Conservation (phyloP, 2,888 invertebrate genomes). For the Sesia bembeciformis region DNA sequence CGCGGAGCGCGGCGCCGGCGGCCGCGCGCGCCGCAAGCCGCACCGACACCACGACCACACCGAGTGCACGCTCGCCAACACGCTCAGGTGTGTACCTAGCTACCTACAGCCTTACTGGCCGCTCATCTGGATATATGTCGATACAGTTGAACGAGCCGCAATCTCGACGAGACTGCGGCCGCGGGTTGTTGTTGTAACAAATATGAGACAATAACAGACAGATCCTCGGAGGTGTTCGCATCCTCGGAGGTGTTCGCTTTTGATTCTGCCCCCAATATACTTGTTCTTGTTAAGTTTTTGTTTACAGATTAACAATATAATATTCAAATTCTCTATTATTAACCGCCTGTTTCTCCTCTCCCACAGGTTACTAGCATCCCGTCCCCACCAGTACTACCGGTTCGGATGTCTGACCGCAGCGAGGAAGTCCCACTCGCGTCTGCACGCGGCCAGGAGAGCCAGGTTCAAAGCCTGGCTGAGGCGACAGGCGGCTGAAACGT, state of each 20-base stretch:
- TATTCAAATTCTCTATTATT: too few species aligned
- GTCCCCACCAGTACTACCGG: slow-evolving; percentile 50
- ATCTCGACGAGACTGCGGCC: too few species aligned
- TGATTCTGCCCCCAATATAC: too few species aligned
- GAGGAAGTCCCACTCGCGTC: slow-evolving; percentile 31
- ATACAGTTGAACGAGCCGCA: too few species aligned
- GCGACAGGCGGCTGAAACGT: slow-evolving; percentile 9
- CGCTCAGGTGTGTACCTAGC: background rate
- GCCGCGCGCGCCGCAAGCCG: slow-evolving; percentile 34
- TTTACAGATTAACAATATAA: too few species aligned
- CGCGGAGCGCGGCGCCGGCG: slow-evolving; percentile 6
- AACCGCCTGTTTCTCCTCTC: too few species aligned
- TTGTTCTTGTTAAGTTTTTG: too few species aligned
- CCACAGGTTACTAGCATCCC: slow-evolving; percentile 36
- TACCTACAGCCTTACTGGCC: too few species aligned
- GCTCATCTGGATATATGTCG: too few species aligned
- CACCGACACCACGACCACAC: slow-evolving; percentile 31
- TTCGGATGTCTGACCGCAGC: slow-evolving; percentile 42
- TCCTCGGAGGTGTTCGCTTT: too few species aligned
- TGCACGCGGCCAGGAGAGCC: slow-evolving; percentile 28
- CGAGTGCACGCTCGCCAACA: slow-evolving; percentile 26
- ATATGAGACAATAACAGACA: background rate
- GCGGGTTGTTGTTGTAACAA: too few species aligned
- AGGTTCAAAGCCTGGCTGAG: slow-evolving; percentile 39
- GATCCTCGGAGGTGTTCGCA: too few species aligned